A percentile compares a stretch with the other conserved stretches of the same genome.
These are phyloP conservation scores for Acleris literana DNA, from an alignment of 2,888 invertebrate genomes.

Conservation along the genomic window DNA sequence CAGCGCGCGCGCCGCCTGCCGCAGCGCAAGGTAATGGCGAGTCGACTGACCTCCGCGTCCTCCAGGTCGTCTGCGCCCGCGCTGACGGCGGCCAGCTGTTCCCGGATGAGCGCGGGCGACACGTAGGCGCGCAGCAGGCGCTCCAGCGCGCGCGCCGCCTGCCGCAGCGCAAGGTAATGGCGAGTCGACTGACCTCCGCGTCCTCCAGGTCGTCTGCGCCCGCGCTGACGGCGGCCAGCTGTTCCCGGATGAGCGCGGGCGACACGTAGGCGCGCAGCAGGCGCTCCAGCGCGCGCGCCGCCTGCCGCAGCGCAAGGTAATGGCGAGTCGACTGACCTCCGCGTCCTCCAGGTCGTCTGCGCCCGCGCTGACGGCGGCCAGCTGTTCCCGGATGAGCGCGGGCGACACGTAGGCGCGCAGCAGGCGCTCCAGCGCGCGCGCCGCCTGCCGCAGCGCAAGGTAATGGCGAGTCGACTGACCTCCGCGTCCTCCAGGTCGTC, in stretches of 20 bases:
- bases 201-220: neutral
- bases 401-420: constrained; percentile 82
- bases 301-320: too few species aligned
- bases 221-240: constrained; percentile 26
- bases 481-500: neutral
- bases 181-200: neutral
- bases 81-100: constrained; percentile 34
- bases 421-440: constrained; percentile 87
- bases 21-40: too few species aligned
- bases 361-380: neutral
- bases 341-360: neutral
- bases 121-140: constrained; percentile 82
- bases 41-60: constrained; percentile 3
- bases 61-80: too few species aligned
- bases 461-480: neutral
- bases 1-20: constrained; percentile 83
- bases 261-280: constrained; percentile 81
- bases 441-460: too few species aligned
- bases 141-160: constrained; percentile 87
- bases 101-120: constrained; percentile 42
- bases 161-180: too few species aligned
- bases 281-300: constrained; percentile 87
- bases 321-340: constrained; percentile 1
- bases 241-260: constrained; percentile 41
- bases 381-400: constrained; percentile 37